Percentiles rank a stretch among this genome's conserved stretches.
Evolutionary conservation across 2,888 invertebrate species (phyloP).

Genomic region (Acanthococcus lagerstroemiae): DNA sequence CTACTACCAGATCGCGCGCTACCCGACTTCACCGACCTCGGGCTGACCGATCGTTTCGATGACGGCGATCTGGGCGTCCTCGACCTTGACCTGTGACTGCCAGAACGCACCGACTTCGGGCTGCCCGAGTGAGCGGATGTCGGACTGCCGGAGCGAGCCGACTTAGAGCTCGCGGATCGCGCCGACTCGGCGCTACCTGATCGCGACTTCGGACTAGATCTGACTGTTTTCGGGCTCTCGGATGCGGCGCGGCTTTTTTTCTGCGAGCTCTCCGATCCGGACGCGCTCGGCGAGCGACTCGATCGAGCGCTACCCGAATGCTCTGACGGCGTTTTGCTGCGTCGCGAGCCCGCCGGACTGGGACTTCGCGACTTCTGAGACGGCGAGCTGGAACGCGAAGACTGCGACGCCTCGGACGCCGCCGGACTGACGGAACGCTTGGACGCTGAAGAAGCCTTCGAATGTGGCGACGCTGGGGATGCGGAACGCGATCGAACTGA

Average conservation of each 20-base stretch:
- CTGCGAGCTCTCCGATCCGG: constrained; percentile 16
- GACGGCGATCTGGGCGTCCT: constrained; percentile 42
- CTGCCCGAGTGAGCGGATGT: constrained; percentile 8
- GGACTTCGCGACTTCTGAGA: constrained; percentile 22
- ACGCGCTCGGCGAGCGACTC: constrained; percentile 32
- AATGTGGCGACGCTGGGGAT: constrained; percentile 7
- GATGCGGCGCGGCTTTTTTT: background rate
- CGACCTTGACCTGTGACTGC: constrained; percentile 40
- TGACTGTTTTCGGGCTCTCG: constrained; percentile 1
- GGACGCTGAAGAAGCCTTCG: constrained; percentile 11
- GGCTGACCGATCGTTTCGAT: constrained; percentile 41
- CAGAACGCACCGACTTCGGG: constrained; percentile 34
- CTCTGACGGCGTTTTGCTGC: constrained; percentile 34
- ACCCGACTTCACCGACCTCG: constrained; percentile 40
- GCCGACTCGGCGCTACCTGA: background rate
- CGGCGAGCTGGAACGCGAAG: constrained; percentile 33
- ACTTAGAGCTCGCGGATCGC: background rate
- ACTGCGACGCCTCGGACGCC: constrained; percentile 24
- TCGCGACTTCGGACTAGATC: constrained; percentile 21
- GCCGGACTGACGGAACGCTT: constrained; percentile 14
- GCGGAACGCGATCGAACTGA: constrained; percentile 3
- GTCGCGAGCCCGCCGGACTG: constrained; percentile 3
- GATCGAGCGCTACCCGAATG: constrained; percentile 31
- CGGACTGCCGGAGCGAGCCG: constrained; percentile 14
- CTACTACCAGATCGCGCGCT: constrained; percentile 41